A percentile compares a stretch with the other conserved stretches of the same genome.
Conservation (phyloP, 2,797 vertebrate genomes). For the Spheniscus humboldti region DNA sequence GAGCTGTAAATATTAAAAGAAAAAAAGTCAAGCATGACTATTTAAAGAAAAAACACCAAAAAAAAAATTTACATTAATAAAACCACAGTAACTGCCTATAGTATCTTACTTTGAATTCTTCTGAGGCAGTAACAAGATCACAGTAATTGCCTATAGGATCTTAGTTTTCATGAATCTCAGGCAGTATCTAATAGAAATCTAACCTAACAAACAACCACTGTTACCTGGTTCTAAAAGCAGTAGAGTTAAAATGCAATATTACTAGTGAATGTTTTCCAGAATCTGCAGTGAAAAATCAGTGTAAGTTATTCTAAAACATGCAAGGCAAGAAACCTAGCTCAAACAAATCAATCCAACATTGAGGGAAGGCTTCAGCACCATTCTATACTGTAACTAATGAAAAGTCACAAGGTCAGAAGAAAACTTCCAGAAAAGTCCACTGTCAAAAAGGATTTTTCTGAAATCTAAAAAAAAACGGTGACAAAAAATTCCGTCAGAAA, state of each 20-base stretch:
- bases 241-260: not conserved
- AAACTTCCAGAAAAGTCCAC: not conserved
- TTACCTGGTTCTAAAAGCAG: not conserved
- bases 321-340: not conserved
- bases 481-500: not conserved
- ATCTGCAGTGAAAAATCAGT: not conserved
- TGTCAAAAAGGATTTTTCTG: not conserved
- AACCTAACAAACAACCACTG: not conserved
- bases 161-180: not conserved
- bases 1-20: conserved; percentile 45
- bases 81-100: not conserved
- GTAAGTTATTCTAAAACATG: not conserved
- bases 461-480: not conserved
- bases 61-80: not conserved
- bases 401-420: not conserved
- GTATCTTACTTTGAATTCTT: not conserved
- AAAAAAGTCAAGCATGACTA: not conserved
- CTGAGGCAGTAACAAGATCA: not conserved
- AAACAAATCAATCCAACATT: not conserved
- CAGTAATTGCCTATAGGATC: not conserved
- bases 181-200: not conserved
- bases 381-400: not conserved
- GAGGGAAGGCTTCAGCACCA: not conserved
- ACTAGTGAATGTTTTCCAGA: not conserved
- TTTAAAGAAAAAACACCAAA: not conserved